A percentile compares a stretch with the other conserved stretches of the same genome.
Conservation (phyloP, 2,113 vertebrate species). For the Vireo altiloquus region DNA sequence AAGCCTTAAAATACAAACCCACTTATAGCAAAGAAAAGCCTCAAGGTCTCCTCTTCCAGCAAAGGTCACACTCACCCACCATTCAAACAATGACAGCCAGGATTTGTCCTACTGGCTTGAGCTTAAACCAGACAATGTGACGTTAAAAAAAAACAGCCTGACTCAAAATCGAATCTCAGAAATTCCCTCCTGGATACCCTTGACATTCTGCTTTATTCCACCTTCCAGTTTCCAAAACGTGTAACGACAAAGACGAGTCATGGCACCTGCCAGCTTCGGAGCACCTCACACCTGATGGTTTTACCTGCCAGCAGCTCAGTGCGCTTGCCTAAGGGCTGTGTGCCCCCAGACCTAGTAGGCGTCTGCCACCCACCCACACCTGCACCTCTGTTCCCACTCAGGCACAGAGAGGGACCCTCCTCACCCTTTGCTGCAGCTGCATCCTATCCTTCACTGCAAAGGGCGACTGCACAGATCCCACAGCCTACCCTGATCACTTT, state of each 20-base stretch:
- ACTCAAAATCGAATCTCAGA: neutral
- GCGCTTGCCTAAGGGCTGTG: neutral
- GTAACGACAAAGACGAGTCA: accelerated
- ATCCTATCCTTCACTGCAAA: neutral
- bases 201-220: neutral
- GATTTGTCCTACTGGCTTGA: neutral
- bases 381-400: neutral
- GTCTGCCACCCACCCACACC: too few species aligned
- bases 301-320: neutral
- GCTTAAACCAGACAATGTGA: neutral
- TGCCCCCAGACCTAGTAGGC: too few species aligned
- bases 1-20: neutral
- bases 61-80: neutral
- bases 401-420: accelerated
- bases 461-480: neutral
- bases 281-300: neutral
- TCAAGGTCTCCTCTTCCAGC: neutral
- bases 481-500: neutral
- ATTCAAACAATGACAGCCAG: neutral
- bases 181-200: neutral
- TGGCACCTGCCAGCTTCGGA: neutral
- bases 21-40: neutral
- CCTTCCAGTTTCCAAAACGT: neutral
- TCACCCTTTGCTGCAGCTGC: neutral
- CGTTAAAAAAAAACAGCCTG: neutral